A percentile compares a stretch with the other conserved stretches of the same genome.
These are phyloP conservation scores for Macaria notata DNA, from an alignment of 2,888 invertebrate species.

Conservation along the genomic window DNA sequence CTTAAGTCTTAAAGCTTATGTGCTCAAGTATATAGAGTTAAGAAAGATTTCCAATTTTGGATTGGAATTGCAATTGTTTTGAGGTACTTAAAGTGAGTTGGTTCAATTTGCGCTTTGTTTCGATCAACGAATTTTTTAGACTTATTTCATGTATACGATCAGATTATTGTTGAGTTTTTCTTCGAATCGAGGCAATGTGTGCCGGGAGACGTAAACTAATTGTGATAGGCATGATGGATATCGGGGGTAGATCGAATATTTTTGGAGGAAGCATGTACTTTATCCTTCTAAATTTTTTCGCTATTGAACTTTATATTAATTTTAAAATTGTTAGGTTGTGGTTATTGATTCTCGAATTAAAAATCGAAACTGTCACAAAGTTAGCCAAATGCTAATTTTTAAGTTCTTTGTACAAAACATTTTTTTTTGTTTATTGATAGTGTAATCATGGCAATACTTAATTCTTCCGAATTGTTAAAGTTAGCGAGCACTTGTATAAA, in stretches of 20 bases:
- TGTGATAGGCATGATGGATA: slow-evolving; percentile 65
- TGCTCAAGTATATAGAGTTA: slow-evolving; percentile 68
- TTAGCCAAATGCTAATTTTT: slow-evolving; percentile 73
- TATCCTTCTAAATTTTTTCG: slow-evolving; percentile 59
- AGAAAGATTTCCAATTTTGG: slow-evolving; percentile 24
- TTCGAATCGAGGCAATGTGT: slow-evolving; percentile 57
- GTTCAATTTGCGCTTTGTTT: slow-evolving; percentile 47
- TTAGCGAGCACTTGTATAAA: slow-evolving; percentile 59
- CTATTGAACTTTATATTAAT: slow-evolving; percentile 54
- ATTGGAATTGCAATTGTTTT: slow-evolving; percentile 32
- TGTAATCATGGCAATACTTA: slow-evolving; percentile 70
- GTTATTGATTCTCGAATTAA: slow-evolving; percentile 54
- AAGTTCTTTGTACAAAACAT: slow-evolving; percentile 68
- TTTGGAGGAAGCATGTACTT: slow-evolving; percentile 59
- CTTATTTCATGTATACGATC: slow-evolving; percentile 77
- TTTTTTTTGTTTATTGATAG: slow-evolving; percentile 49
- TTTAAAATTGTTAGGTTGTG: slow-evolving; percentile 73
- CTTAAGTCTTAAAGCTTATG: slow-evolving; percentile 70
- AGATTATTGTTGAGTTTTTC: slow-evolving; percentile 48
- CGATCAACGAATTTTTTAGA: slow-evolving; percentile 50
- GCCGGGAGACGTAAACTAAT: slow-evolving; percentile 56
- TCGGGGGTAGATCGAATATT: slow-evolving; percentile 58
- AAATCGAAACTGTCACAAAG: slow-evolving; percentile 63
- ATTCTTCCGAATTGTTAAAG: slow-evolving; percentile 74
- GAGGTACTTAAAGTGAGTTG: slow-evolving; percentile 39